Evolutionary conservation across 2,888 invertebrate species (phyloP).

Genomic region (Teleiodes luculella): DNA sequence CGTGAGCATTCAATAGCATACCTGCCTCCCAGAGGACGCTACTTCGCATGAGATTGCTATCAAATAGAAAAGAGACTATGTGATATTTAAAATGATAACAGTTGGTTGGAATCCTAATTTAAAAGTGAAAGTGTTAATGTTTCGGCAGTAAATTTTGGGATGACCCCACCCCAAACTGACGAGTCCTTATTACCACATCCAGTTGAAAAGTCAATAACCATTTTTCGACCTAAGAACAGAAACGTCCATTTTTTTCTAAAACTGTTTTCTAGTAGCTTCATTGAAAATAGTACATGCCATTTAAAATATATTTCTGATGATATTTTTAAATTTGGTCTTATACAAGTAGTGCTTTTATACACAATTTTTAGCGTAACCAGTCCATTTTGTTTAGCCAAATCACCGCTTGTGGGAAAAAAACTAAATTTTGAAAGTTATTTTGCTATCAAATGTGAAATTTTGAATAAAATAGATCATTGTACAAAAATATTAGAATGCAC

Average conservation of each 20-base stretch:
- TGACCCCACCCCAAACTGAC: constrained; percentile 34
- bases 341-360: constrained; percentile 78
- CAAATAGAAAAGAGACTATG: constrained; percentile 68
- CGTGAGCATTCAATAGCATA: constrained; percentile 44
- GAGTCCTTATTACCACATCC: constrained; percentile 66
- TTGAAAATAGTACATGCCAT: constrained; percentile 65
- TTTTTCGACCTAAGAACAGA: constrained; percentile 74
- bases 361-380: constrained; percentile 72
- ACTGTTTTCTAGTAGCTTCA: constrained; percentile 73
- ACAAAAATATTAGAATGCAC: constrained; percentile 51
- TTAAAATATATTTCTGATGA: constrained; percentile 73
- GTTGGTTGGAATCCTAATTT: constrained; percentile 57
- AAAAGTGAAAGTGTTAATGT: constrained; percentile 41
- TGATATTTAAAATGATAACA: constrained; percentile 62
- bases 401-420: constrained; percentile 64
- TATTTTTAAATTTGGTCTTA: constrained; percentile 71
- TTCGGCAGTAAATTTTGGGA: constrained; percentile 10
- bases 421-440: constrained; percentile 68
- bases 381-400: constrained; percentile 78
- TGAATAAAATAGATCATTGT: constrained; percentile 45
- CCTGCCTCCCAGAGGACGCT: constrained; percentile 38
- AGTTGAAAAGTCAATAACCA: constrained; percentile 63
- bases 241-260: constrained; percentile 78
- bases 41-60: constrained; percentile 63
- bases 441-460: constrained; percentile 66